Percentiles rank a stretch among this genome's conserved stretches.
Conservation (phyloP, 2,113 vertebrate species). For the Fregata magnificens region DNA sequence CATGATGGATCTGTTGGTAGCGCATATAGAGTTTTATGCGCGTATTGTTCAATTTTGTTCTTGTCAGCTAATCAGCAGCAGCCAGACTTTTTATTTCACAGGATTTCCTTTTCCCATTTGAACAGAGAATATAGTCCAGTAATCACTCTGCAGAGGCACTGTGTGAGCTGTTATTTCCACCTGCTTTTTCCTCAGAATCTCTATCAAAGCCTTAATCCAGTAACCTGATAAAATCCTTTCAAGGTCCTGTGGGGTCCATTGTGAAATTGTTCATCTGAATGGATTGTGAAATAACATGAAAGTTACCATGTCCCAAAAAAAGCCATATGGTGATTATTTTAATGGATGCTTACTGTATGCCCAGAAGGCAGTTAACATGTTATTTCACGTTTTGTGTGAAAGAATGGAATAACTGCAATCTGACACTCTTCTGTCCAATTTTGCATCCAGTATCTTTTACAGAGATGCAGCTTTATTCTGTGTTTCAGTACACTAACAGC, state of each 20-base stretch:
- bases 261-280: constrained; percentile 44
- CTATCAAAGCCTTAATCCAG: constrained; percentile 42
- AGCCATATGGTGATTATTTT: constrained; percentile 63
- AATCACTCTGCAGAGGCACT: constrained; percentile 28
- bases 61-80: constrained; percentile 62
- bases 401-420: constrained; percentile 54
- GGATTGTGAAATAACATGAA: constrained; percentile 7
- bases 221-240: constrained; percentile 54
- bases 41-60: constrained; percentile 44
- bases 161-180: constrained; percentile 36
- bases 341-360: constrained; percentile 47
- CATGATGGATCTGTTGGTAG: constrained; percentile 50
- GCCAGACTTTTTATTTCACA: constrained; percentile 64
- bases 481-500: constrained; percentile 39
- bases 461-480: constrained; percentile 22
- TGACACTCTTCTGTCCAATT: constrained; percentile 49
- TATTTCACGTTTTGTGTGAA: constrained; percentile 52
- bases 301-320: constrained; percentile 24
- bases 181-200: constrained; percentile 41
- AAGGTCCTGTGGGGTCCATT: constrained; percentile 26
- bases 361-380: constrained; percentile 51
- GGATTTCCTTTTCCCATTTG: constrained; percentile 62
- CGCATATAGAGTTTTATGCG: constrained; percentile 6
- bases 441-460: constrained; percentile 17
- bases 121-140: constrained; percentile 33